Evolutionary conservation across 1,140 invertebrate species (phyloP).

Genomic region (Drosophila melanogaster): DNA sequence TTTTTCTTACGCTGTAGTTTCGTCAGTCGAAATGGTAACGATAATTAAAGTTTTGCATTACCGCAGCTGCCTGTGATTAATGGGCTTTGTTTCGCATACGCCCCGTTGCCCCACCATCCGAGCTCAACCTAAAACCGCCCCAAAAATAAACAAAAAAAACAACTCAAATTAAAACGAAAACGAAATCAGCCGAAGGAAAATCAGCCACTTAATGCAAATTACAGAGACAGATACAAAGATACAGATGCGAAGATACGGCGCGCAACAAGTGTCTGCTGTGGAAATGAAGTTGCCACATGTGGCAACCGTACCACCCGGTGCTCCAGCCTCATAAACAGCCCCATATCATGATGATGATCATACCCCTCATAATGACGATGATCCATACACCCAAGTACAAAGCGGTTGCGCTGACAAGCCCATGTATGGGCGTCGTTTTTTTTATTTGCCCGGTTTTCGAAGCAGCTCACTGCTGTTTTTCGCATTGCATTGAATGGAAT

Average conservation of each 20-base stretch:
- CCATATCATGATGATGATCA: constrained; percentile 9
- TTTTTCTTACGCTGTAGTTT: constrained; percentile 33
- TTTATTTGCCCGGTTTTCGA: constrained; percentile 28
- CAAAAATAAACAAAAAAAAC: constrained; percentile 2
- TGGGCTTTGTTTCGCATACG: constrained; percentile 73
- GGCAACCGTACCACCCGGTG: constrained; percentile 27
- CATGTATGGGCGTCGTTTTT: constrained; percentile 57
- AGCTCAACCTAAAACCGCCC: constrained; percentile 13
- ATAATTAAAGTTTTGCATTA: constrained; percentile 72
- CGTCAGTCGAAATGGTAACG: constrained; percentile 68
- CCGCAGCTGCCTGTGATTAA: constrained; percentile 62
- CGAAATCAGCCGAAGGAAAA: constrained; percentile 45
- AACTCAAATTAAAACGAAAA: constrained; percentile 39
- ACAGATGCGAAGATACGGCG: constrained; percentile 33
- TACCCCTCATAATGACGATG: constrained; percentile 26
- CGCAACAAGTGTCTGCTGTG: constrained; percentile 52
- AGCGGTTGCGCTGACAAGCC: constrained; percentile 59
- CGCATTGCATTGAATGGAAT: constrained; percentile 65
- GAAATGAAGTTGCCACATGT: constrained; percentile 65
- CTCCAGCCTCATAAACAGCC: constrained; percentile 64
- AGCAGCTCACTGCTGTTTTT: constrained; percentile 25
- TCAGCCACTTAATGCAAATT: constrained; percentile 76
- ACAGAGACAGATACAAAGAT: constrained; percentile 48
- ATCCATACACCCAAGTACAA: constrained; percentile 37
- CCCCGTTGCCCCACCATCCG: constrained; percentile 40